phyloP scores from a whole-genome alignment of 2,888 invertebrate species.

The Zaprionus obscuricornis region DNA sequence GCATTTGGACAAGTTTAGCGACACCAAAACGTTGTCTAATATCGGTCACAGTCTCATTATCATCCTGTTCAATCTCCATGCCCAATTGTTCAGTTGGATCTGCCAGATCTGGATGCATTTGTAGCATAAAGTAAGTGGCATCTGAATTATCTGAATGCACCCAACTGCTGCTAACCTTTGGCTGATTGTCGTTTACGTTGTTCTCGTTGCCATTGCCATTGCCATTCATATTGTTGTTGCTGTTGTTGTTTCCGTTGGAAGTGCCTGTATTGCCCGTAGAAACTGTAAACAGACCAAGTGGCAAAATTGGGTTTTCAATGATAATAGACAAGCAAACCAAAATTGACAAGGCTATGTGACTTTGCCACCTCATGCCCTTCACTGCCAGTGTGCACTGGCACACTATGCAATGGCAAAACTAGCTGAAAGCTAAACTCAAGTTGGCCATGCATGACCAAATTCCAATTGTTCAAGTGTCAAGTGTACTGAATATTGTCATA shows the following conservation, averaged over 20 bases:
- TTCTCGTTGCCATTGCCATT: no score
- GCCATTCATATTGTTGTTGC: no score
- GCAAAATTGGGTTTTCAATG: slow-evolving; percentile 5
- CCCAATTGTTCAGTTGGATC: slow-evolving; percentile 90
- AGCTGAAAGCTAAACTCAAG: no score
- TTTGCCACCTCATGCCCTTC: slow-evolving; percentile 8
- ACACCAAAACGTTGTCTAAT: slow-evolving; percentile 89
- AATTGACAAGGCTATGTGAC: slow-evolving; percentile 34
- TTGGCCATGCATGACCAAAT: slow-evolving; percentile 52
- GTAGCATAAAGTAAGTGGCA: slow-evolving; percentile 86
- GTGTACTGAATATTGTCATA: slow-evolving; percentile 40
- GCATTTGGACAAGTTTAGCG: slow-evolving; percentile 86
- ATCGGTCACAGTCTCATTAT: slow-evolving; percentile 89
- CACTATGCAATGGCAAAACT: no score
- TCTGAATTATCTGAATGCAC: slow-evolving; percentile 80
- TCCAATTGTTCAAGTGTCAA: slow-evolving; percentile 61
- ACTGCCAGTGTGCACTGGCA: no score
- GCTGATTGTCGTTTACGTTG: no score
- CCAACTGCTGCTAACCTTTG: slow-evolving; percentile 66
- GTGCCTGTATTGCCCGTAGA: slow-evolving; percentile 37
- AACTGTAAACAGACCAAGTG: slow-evolving; percentile 35
- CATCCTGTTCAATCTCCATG: slow-evolving; percentile 89
- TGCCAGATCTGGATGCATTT: slow-evolving; percentile 90
- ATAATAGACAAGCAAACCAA: slow-evolving; percentile 11
- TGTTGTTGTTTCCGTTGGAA: not conserved